Base-by-base conservation (phyloP, 2,888 invertebrate genomes). In the Apodemia duryi region DNA sequence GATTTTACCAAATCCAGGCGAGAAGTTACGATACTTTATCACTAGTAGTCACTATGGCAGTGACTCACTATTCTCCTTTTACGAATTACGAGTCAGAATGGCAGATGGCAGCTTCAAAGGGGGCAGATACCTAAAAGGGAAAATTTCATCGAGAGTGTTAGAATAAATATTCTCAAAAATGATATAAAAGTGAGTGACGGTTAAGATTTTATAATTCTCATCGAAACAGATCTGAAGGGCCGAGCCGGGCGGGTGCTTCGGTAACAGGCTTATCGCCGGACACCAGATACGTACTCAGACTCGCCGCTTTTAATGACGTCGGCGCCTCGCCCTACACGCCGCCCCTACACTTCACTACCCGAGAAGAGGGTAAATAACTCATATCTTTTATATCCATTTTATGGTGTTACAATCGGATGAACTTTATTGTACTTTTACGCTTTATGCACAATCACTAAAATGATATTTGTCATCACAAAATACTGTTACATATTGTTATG, bases 251-350 rank as follows among this genome's bases (percentile, higher is more conserved):
- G 21, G 91, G 91, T 2, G 86, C 91, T 43, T 77, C 85, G n/a
- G 92, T 95, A 62, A 88, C 93, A 2, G 94, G 94, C 2, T 88
- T 97, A 62, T 94, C 94, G 63, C 97, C 98, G 1, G 96, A 97
- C 65, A 96, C 95, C 4, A 94, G 95, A 61, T 98, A 97, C 80
- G 94, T 95, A 64, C 94, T 97, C 70, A 92, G 97, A 57, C 94
- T 97, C 77, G 93, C 96, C 69, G 97, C 97, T 4, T 95, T 95
- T 75, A 98, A 98, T 81, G 95, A 96, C 77, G 96, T 98, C 70
- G 97, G 97, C 66, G 94, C 94, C 35, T 96, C 97, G 67, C 84
- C 94, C 9, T 95, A 95, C 65, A 97, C 97, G 5, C 93, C 95
- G 62, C 89, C 95, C 0, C 93, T 96, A 62, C 94, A 95, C 64